phyloP scores from a whole-genome alignment of 2,113 vertebrate species.

The Forbesichthys papilliferus region DNA sequence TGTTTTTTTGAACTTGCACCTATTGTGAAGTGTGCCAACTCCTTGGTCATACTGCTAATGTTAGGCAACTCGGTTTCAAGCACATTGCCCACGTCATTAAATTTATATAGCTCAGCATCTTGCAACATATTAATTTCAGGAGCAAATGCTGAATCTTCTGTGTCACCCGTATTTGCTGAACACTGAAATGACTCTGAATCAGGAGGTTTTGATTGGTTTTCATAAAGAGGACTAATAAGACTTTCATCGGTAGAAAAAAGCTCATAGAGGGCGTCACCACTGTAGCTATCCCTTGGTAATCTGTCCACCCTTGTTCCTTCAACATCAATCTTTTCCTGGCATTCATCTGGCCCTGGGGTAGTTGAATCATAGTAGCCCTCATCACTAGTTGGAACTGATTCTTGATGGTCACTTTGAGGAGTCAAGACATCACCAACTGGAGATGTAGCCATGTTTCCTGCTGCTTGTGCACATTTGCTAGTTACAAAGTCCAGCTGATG shows the following conservation, averaged over 20 bases:
- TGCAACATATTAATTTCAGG: constrained; percentile 79
- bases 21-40: constrained; percentile 44
- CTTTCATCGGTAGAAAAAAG: constrained; percentile 89
- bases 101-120: constrained; percentile 79
- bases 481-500: constrained; percentile 63
- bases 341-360: constrained; percentile 90
- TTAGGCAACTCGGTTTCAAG: constrained; percentile 75
- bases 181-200: constrained; percentile 76
- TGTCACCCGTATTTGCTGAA: constrained; percentile 67
- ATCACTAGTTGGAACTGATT: constrained; percentile 93
- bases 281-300: constrained; percentile 94
- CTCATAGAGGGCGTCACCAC: constrained; percentile 95
- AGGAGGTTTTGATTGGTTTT: constrained; percentile 76
- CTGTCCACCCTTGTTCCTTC: constrained; percentile 78
- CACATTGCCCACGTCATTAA: constrained; percentile 79
- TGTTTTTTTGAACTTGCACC: constrained; percentile 53
- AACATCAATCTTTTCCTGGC: constrained; percentile 76
- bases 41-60: constrained; percentile 65
- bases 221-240: constrained; percentile 83
- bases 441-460: constrained; percentile 56
- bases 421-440: constrained; percentile 79
- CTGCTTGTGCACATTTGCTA: constrained; percentile 63
- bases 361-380: constrained; percentile 97
- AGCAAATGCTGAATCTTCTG: constrained; percentile 65
- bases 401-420: constrained; percentile 93